These are phyloP conservation scores for Laupala kohalensis DNA, from an alignment of 1,140 invertebrate genomes.

Conservation along the genomic window DNA sequence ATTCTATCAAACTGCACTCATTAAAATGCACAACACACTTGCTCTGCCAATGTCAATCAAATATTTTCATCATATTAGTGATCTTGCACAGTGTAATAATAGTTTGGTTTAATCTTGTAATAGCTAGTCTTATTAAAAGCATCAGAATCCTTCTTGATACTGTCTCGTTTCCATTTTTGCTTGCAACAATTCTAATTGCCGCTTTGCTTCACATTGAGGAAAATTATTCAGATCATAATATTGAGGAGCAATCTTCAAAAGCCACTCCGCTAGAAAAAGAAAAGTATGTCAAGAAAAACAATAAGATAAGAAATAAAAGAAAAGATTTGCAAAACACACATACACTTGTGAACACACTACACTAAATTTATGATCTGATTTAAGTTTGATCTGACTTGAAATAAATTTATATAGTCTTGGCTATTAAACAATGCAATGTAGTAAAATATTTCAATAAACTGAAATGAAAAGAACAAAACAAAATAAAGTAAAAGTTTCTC, in stretches of 20 bases:
- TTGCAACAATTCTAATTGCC: conserved; percentile 78
- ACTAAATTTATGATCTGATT: no score
- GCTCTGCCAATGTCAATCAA: background rate
- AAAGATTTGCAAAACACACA: no score
- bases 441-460: no score
- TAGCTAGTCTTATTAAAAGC: background rate
- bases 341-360: no score
- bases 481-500: no score
- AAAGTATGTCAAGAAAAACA: no score
- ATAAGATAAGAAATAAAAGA: no score
- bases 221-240: conserved; percentile 98
- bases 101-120: background rate
- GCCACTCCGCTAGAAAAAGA: conserved; percentile 65
- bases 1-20: background rate
- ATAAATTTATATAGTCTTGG: no score
- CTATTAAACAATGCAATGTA: no score
- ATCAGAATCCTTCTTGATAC: conserved; percentile 70
- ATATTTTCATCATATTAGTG: background rate
- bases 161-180: conserved; percentile 71
- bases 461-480: no score
- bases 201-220: conserved; percentile 90
- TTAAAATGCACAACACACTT: background rate
- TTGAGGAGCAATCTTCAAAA: conserved; percentile 89
- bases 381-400: no score
- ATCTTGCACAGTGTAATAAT: background rate